Conservation (phyloP, 1,140 invertebrate genomes). For the Orchestia grillus region DNA sequence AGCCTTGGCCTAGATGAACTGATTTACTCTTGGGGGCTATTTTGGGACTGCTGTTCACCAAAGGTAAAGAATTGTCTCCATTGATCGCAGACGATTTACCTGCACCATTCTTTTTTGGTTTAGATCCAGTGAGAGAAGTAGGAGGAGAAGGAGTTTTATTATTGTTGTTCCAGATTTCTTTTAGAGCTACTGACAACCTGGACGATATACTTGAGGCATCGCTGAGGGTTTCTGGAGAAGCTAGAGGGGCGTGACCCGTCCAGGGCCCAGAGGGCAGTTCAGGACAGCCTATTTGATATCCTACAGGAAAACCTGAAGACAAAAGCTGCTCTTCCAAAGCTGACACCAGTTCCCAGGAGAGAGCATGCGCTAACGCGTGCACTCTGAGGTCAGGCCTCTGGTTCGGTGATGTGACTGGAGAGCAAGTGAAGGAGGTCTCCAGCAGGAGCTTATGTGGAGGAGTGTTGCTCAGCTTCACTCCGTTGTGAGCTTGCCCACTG, state of each 20-base stretch:
- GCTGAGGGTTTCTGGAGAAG: conserved; percentile 87
- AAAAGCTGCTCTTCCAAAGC: conserved; percentile 69
- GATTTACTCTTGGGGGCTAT: conserved; percentile 58
- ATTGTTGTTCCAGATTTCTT: conserved; percentile 67
- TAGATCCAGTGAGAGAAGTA: conserved; percentile 52
- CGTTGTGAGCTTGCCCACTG: background rate
- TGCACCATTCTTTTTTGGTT: background rate
- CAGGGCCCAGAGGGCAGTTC: conserved; percentile 75
- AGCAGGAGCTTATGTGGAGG: conserved; percentile 68
- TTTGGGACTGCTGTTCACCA: conserved; percentile 38
- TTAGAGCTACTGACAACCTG: conserved; percentile 66
- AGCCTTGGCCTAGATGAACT: conserved; percentile 61
- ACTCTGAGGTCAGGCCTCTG: conserved; percentile 68
- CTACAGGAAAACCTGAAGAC: conserved; percentile 59
- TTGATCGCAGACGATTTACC: background rate
- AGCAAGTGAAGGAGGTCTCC: conserved; percentile 69
- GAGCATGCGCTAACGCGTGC: conserved; percentile 66
- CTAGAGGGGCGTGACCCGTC: conserved; percentile 80
- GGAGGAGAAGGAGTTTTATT: conserved; percentile 65
- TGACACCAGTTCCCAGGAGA: conserved; percentile 70
- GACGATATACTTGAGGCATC: conserved; percentile 79
- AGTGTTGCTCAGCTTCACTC: conserved; percentile 57
- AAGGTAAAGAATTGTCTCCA: background rate
- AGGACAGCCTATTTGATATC: conserved; percentile 56
- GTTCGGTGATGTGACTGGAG: conserved; percentile 68